These are phyloP conservation scores for Andrena trimmerana DNA, from an alignment of 2,888 invertebrate genomes.

Conservation along the genomic window DNA sequence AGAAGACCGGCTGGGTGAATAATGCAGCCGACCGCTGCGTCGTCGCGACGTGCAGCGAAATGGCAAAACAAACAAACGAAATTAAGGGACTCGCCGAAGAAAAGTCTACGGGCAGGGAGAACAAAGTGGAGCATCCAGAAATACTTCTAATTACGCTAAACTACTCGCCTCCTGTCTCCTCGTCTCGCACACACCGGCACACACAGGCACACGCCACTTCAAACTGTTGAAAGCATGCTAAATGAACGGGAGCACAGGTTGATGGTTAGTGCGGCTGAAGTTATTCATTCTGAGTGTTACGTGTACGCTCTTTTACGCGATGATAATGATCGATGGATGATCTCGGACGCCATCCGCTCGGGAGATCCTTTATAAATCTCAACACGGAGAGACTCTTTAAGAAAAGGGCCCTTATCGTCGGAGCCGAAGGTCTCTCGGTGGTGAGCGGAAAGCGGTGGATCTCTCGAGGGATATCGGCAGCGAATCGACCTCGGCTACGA, in stretches of 20 bases:
- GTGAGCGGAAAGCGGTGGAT: neutral
- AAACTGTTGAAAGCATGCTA: constrained; percentile 55
- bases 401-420: neutral
- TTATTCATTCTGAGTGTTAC: constrained; percentile 66
- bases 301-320: constrained; percentile 37
- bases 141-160: constrained; percentile 48
- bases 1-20: neutral
- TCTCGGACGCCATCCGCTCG: constrained; percentile 11
- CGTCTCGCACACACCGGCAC: constrained; percentile 1
- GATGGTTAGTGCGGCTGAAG: constrained; percentile 41
- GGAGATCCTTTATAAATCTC: neutral
- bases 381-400: constrained; percentile 3
- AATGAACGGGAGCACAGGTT: constrained; percentile 31
- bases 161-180: constrained; percentile 29
- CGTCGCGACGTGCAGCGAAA: neutral
- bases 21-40: neutral
- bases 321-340: constrained; percentile 20
- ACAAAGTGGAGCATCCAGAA: constrained; percentile 19
- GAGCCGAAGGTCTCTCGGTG: neutral
- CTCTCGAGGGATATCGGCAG: constrained; percentile 1
- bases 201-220: constrained; percentile 1
- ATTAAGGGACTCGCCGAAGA: neutral
- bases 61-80: constrained; percentile 4
- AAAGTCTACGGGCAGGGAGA: constrained; percentile 4
- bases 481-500: neutral